A percentile compares a stretch with the other conserved stretches of the same genome.
Evolutionary conservation across 2,888 invertebrate genomes (phyloP).

Genomic region (Catocala sponsa): DNA sequence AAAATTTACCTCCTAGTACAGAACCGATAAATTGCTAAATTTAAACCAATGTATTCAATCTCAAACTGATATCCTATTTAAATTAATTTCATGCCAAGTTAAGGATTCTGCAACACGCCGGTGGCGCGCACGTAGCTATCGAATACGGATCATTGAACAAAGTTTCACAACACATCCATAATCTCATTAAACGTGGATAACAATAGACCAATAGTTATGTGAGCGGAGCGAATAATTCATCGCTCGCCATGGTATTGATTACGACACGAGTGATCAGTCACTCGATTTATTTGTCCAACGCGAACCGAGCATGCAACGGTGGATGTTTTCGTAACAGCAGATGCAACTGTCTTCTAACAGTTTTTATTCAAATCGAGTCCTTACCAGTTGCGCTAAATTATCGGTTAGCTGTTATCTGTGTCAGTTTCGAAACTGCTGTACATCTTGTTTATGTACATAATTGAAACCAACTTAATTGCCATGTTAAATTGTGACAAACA

Average conservation of each 20-base stretch:
- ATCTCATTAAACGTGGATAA: conserved; percentile 48
- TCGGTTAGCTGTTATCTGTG: conserved; percentile 50
- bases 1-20: conserved; percentile 7
- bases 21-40: conserved; percentile 21
- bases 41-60: conserved; percentile 33
- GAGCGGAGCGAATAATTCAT: conserved; percentile 63
- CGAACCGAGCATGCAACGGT: conserved; percentile 63
- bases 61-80: conserved; percentile 32
- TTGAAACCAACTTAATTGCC: conserved; percentile 7
- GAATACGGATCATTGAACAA: conserved; percentile 36
- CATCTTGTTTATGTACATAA: conserved; percentile 17
- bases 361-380: conserved; percentile 69
- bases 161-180: conserved; percentile 55
- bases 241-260: conserved; percentile 49
- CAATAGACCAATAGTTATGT: conserved; percentile 57
- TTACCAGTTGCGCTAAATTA: conserved; percentile 55
- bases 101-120: conserved; percentile 29
- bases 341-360: conserved; percentile 60
- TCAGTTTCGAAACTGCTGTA: conserved; percentile 46
- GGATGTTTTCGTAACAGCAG: conserved; percentile 63
- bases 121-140: conserved; percentile 18
- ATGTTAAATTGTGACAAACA: not conserved
- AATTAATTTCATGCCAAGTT: conserved; percentile 46
- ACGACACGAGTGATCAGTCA: conserved; percentile 44
- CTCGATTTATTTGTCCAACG: conserved; percentile 60